These are phyloP conservation scores for Parapsyche elsis DNA, from an alignment of 1,140 invertebrate genomes.

Conservation along the genomic window DNA sequence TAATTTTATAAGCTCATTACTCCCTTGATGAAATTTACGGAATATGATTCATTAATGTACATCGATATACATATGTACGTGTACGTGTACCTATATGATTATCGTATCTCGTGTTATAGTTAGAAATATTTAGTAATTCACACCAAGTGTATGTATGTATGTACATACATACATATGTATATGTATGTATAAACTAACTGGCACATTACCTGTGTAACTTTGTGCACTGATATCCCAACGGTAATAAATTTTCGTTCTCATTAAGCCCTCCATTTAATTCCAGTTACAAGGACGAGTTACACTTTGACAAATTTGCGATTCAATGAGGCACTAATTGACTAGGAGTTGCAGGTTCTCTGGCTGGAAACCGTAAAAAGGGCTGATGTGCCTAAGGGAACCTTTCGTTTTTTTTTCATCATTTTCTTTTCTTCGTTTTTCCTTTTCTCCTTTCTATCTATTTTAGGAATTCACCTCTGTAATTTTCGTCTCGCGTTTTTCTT, in stretches of 20 bases:
- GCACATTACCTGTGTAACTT: slow-evolving; percentile 10
- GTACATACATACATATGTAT: slow-evolving; percentile 32
- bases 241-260: slow-evolving; percentile 32
- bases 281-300: not conserved
- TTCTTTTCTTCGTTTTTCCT: not conserved
- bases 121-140: not conserved
- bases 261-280: slow-evolving; percentile 24
- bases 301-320: slow-evolving; percentile 43
- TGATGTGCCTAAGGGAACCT: not conserved
- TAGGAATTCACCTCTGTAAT: slow-evolving; percentile 16
- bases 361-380: not conserved
- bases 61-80: not conserved
- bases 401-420: slow-evolving; percentile 13
- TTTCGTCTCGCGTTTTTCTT: slow-evolving; percentile 23
- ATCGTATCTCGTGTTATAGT: not conserved
- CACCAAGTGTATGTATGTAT: slow-evolving; percentile 12
- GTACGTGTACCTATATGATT: not conserved
- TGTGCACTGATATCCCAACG: slow-evolving; percentile 23
- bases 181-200: slow-evolving; percentile 17
- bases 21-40: too few relatives aligned
- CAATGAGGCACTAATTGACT: slow-evolving; percentile 39
- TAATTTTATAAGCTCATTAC: too few relatives aligned
- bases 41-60: not conserved
- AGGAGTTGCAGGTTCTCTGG: slow-evolving; percentile 28
- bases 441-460: slow-evolving; percentile 14